These are phyloP conservation scores for Copsychus sechellarum DNA, from an alignment of 2,113 vertebrate genomes.

Conservation along the genomic window DNA sequence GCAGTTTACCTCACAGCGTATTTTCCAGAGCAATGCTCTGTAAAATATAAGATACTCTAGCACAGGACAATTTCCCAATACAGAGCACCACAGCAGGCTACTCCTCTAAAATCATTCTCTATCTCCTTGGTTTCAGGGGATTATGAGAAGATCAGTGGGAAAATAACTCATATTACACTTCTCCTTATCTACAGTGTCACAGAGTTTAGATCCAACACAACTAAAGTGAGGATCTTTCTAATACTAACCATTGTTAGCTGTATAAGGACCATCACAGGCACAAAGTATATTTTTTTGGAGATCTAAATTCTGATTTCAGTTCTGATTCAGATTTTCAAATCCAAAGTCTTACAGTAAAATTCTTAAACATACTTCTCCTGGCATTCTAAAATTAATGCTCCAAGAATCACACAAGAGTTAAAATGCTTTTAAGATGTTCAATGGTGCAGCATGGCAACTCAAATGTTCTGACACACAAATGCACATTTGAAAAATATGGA, in stretches of 20 bases:
- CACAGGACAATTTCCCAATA: not conserved
- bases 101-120: not conserved
- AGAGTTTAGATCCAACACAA: not conserved
- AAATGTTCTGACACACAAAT: not conserved
- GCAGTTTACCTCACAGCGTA: not conserved
- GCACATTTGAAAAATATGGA: not conserved
- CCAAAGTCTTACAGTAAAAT: not conserved
- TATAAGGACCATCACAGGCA: not conserved
- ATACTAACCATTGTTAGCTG: not conserved
- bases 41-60: not conserved
- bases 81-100: not conserved
- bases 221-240: not conserved
- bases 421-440: not conserved
- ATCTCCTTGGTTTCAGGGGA: not conserved
- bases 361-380: not conserved
- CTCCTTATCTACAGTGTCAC: not conserved
- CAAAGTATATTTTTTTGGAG: not conserved
- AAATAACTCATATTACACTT: not conserved
- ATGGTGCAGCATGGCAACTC: accelerated
- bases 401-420: not conserved
- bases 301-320: not conserved
- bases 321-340: not conserved
- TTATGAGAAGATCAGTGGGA: not conserved
- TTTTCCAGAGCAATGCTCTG: not conserved
- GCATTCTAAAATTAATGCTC: not conserved